Evolutionary conservation across 64 coral and sea anemone species (phyloP).

Genomic region (Actinia tenebrosa): DNA sequence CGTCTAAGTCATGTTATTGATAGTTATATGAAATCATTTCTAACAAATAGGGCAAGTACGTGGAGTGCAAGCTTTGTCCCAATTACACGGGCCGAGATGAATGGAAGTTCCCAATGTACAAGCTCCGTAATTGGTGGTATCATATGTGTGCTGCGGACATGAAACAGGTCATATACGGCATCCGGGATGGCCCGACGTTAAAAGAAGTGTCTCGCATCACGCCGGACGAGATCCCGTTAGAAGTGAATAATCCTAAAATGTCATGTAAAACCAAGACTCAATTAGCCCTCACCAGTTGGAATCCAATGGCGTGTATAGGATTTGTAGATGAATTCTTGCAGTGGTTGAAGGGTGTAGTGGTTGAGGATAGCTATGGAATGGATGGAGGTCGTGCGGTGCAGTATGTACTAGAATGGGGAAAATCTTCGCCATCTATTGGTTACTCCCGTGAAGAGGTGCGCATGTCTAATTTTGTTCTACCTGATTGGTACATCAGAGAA

Average conservation of each 20-base stretch:
- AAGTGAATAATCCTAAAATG: conserved; percentile 1
- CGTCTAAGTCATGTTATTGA: too few species aligned
- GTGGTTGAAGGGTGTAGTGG: conserved; percentile 28
- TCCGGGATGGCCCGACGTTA: neutral
- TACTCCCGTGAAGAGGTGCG: neutral
- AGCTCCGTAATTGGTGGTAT: conserved; percentile 39
- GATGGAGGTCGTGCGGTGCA: neutral
- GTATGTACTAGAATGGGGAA: conserved; percentile 2
- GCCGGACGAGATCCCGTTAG: neutral
- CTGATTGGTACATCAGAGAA: conserved; percentile 4
- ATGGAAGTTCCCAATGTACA: conserved; percentile 33
- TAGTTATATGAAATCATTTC: too few species aligned
- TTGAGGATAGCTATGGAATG: conserved; percentile 10
- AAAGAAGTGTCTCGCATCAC: neutral
- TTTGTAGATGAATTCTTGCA: conserved; percentile 33
- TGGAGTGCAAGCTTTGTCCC: neutral
- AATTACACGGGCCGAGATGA: neutral
- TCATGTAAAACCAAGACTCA: neutral
- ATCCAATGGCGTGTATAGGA: conserved; percentile 14
- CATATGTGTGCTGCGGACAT: conserved; percentile 36
- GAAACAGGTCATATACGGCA: conserved; percentile 28
- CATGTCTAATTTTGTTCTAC: neutral
- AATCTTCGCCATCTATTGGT: neutral
- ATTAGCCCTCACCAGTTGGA: conserved; percentile 10
- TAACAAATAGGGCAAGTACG: neutral